phyloP scores from a whole-genome alignment of 2,888 invertebrate species.

The Uropetala carovei region DNA sequence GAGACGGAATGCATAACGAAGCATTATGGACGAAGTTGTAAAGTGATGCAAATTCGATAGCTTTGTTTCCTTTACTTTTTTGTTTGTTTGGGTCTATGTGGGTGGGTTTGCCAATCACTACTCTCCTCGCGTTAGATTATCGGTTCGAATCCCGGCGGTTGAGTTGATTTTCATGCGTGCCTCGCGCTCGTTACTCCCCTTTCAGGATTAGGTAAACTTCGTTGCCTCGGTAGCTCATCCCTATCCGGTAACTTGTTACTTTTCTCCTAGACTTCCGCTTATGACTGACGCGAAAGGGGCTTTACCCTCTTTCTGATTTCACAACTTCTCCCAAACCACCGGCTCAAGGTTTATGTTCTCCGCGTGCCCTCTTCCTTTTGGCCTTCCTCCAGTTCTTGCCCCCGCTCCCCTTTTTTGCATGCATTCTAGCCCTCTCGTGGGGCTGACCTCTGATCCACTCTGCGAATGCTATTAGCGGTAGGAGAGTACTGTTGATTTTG shows the following conservation, averaged over 20 bases:
- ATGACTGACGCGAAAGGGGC: not conserved
- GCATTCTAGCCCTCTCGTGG: too few species aligned
- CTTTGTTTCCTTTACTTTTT: not conserved
- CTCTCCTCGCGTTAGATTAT: not conserved
- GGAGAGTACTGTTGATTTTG: too few species aligned
- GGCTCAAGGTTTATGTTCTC: not conserved
- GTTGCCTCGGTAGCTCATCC: not conserved
- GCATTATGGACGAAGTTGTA: constrained; percentile 20
- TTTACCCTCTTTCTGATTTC: not conserved
- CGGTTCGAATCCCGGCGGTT: not conserved
- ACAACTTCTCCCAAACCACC: not conserved
- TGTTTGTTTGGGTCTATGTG: not conserved
- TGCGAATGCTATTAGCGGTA: too few species aligned
- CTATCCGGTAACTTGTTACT: not conserved
- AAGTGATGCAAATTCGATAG: constrained; percentile 18
- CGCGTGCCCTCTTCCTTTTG: too few species aligned
- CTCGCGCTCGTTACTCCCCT: not conserved
- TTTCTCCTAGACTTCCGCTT: not conserved
- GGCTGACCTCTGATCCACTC: too few species aligned
- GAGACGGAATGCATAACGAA: constrained; percentile 31
- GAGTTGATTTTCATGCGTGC: not conserved
- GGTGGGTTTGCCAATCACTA: not conserved
- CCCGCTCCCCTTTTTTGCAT: too few species aligned
- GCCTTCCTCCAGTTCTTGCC: too few species aligned
- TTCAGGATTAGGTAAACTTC: not conserved